Evolutionary conservation across 2,113 vertebrate genomes (phyloP).

Genomic region (Poecilia latipinna): DNA sequence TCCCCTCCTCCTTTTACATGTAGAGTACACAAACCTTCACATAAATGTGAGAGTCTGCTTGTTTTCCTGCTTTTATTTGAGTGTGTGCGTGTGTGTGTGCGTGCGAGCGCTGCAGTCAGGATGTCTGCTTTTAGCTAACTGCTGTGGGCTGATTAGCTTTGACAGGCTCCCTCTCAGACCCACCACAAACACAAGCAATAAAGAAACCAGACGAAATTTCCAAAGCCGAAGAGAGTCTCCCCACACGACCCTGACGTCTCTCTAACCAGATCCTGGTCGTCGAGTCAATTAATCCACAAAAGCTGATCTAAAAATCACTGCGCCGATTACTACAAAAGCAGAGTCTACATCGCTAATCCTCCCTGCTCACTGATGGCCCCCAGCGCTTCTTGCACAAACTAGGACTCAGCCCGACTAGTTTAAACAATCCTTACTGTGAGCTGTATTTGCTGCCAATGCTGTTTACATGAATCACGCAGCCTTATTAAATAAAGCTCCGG

Average conservation of each 20-base stretch:
- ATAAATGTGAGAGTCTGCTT: conserved; percentile 3
- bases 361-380: background rate
- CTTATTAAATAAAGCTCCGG: background rate
- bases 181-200: conserved; percentile 67
- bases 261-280: conserved; percentile 9
- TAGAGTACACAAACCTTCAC: background rate
- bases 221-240: conserved; percentile 41
- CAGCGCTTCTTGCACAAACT: conserved; percentile 12
- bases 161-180: conserved; percentile 78
- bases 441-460: background rate
- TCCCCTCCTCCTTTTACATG: conserved; percentile 28
- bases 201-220: conserved; percentile 56
- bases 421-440: background rate
- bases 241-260: conserved; percentile 3
- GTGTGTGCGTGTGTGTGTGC: background rate
- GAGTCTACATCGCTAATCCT: background rate
- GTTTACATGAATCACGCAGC: background rate
- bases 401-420: conserved; percentile 2
- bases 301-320: conserved; percentile 10
- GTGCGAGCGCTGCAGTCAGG: conserved; percentile 60
- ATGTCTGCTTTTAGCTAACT: conserved; percentile 75
- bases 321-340: background rate
- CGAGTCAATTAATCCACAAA: conserved; percentile 20
- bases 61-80: conserved; percentile 29
- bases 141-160: conserved; percentile 75